Evolutionary conservation across 2,888 invertebrate genomes (phyloP).

Genomic region (Amphipyra berbera): DNA sequence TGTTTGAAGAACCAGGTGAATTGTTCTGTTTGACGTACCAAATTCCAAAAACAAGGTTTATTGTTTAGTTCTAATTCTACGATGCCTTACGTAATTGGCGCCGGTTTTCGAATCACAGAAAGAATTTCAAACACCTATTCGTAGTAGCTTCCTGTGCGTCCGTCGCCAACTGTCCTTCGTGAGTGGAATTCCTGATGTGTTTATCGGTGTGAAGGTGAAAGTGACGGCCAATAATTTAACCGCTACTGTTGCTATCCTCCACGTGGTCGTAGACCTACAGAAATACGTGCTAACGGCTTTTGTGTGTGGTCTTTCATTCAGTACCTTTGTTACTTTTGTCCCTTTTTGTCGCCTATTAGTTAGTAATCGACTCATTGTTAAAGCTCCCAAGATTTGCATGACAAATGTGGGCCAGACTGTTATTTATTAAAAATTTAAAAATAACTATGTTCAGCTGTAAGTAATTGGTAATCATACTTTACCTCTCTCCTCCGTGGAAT

Average conservation of each 20-base stretch:
- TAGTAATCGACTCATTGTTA: conserved; percentile 50
- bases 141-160: conserved; percentile 68
- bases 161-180: conserved; percentile 67
- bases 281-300: conserved; percentile 63
- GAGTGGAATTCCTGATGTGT: conserved; percentile 71
- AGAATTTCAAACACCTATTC: conserved; percentile 67
- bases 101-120: conserved; percentile 66
- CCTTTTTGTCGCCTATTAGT: conserved; percentile 49
- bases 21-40: conserved; percentile 6
- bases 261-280: conserved; percentile 57
- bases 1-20: conserved; percentile 5
- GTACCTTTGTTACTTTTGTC: conserved; percentile 50
- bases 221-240: conserved; percentile 67
- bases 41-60: conserved; percentile 16
- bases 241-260: conserved; percentile 55
- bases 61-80: conserved; percentile 40
- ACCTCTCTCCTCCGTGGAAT: conserved; percentile 95
- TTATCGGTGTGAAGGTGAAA: conserved; percentile 75
- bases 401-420: conserved; percentile 25
- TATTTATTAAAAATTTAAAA: conserved; percentile 4
- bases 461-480: conserved; percentile 38
- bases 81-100: conserved; percentile 60
- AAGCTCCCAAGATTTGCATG: conserved; percentile 43
- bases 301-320: conserved; percentile 64
- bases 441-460: conserved; percentile 2